Percentiles rank a stretch among this genome's conserved stretches.
Conservation (phyloP, 2,113 vertebrate species). For the Felis catus region DNA sequence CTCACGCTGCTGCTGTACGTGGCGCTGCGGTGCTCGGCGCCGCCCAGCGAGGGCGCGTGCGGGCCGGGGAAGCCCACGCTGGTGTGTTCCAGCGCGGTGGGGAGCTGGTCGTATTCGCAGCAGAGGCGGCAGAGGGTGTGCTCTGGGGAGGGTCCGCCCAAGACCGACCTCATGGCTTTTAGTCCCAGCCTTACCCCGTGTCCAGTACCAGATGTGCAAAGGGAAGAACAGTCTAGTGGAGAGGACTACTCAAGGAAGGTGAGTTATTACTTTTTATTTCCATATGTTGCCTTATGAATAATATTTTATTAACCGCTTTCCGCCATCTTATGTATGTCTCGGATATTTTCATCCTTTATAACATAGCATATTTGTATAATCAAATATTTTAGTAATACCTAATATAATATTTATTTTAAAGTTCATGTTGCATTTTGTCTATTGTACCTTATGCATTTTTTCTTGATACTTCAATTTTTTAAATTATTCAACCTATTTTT, state of each 20-base stretch:
- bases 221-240: neutral
- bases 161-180: conserved; percentile 78
- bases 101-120: conserved; percentile 22
- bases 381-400: neutral
- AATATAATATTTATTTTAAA: neutral
- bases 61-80: too few species aligned
- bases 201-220: neutral
- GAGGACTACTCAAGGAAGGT: conserved; percentile 59
- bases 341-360: neutral
- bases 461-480: neutral
- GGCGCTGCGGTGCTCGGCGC: too few species aligned
- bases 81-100: too few species aligned
- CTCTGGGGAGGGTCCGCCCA: conserved; percentile 55
- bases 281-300: neutral
- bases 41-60: too few species aligned
- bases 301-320: neutral
- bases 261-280: neutral
- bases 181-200: conserved; percentile 66
- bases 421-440: neutral
- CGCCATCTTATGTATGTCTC: neutral
- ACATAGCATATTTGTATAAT: neutral
- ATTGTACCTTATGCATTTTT: neutral
- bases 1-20: too few species aligned
- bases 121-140: conserved; percentile 35
- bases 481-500: neutral